These are phyloP conservation scores for Lutraria lutraria DNA, from an alignment of 2,888 invertebrate species.

Conservation along the genomic window DNA sequence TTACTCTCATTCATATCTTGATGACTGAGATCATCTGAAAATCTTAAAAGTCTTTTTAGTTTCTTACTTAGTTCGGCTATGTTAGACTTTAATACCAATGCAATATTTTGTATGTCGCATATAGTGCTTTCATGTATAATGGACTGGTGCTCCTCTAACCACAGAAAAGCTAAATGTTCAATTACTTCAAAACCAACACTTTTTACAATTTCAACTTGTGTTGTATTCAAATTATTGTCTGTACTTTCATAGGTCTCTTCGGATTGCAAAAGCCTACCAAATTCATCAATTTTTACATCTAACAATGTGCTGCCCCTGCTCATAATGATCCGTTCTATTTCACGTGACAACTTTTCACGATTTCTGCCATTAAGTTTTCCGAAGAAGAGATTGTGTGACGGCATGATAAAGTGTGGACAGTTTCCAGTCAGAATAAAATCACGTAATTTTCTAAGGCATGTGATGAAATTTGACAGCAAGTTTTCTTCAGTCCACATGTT, in stretches of 20 bases:
- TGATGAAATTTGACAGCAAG: background rate
- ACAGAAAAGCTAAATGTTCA: background rate
- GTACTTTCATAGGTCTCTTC: too few species aligned
- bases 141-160: background rate
- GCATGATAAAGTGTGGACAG: constrained; percentile 10
- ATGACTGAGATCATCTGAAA: background rate
- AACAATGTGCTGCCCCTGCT: background rate
- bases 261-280: background rate
- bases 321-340: background rate
- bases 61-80: background rate
- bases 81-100: background rate
- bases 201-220: background rate
- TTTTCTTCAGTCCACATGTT: background rate
- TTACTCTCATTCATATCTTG: background rate
- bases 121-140: too few species aligned
- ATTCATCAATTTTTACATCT: background rate
- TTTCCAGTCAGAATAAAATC: background rate
- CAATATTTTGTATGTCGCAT: too few species aligned
- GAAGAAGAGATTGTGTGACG: background rate
- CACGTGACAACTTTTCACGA: background rate
- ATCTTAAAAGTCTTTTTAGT: too few species aligned
- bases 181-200: background rate
- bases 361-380: background rate
- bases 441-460: background rate
- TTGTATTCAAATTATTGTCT: too few species aligned